Evolutionary conservation across 2,888 invertebrate genomes (phyloP).

Genomic region (Nesidiocoris tenuis): DNA sequence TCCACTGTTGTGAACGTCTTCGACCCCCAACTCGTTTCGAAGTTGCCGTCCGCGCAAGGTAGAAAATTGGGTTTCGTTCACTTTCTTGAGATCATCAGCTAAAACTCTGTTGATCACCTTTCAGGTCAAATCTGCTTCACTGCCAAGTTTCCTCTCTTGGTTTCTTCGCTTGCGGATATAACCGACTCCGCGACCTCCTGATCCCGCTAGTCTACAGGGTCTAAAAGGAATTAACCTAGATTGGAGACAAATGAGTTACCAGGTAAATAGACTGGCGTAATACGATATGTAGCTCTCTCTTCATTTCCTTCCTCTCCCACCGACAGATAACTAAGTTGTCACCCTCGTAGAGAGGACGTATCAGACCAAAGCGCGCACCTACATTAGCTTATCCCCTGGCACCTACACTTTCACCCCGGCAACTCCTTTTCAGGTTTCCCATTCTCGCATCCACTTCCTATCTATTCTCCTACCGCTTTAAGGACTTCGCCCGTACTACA

Average conservation of each 20-base stretch:
- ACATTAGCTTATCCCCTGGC: conserved; percentile 28
- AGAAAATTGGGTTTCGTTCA: not conserved
- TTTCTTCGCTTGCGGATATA: not conserved
- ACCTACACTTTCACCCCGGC: conserved; percentile 5
- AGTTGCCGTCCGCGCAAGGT: not conserved
- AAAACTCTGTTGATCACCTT: not conserved
- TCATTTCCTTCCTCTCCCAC: too few relatives aligned
- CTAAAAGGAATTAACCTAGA: conserved; percentile 31
- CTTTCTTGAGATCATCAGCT: not conserved
- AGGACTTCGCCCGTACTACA: conserved; percentile 25
- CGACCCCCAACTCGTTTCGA: not conserved
- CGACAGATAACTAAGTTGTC: conserved; percentile 35
- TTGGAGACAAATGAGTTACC: conserved; percentile 41
- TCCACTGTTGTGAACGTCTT: not conserved
- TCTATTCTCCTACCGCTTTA: not conserved
- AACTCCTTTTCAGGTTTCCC: too few relatives aligned
- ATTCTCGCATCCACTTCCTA: not conserved
- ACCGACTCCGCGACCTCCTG: conserved; percentile 5
- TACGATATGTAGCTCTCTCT: conserved; percentile 35
- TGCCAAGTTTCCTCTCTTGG: not conserved
- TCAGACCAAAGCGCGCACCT: not conserved
- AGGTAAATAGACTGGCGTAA: conserved; percentile 37
- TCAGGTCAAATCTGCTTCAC: not conserved
- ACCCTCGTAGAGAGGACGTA: conserved; percentile 5
- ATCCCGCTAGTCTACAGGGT: conserved; percentile 5